Evolutionary conservation across 2,888 invertebrate genomes (phyloP), one percentile per base, ranked within the genome.

Genomic region (Ophion ventricosus): DNA sequence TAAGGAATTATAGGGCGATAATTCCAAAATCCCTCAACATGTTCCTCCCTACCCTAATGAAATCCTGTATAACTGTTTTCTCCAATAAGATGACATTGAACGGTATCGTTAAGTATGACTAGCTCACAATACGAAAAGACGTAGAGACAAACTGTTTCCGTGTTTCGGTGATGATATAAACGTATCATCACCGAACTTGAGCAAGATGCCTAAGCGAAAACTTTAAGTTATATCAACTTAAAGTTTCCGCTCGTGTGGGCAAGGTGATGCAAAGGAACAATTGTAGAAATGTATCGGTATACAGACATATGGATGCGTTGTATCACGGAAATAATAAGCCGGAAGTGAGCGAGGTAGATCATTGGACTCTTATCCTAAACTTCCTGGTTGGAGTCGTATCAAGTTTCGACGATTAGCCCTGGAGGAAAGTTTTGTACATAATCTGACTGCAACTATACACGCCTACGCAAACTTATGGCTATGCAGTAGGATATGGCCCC

Each of bases 341-440:
- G 61, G 10, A 63, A 78, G 23, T 63, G 49, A 78, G 49, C 35
- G 54, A 61, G 67, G 25, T 56, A 61, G 43, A 77, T 82, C 77
- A 66, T 66, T 67, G 72, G 40, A 76, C 17, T 43, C 63, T 23
- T 67, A 54, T 64, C 49, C 57, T 17, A 61, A 64, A 77, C 49
- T 70, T 74, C 49, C 29, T 35, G 49, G 64, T 43, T 56, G 29
- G 43, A 49, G 70, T 29, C 49, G 56, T 72, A 70, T 76, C 59
- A 73, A 72, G 61, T 61, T 83, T 83, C 72, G 67, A 59, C 72
- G 56, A 80, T 83, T 80, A 80, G 59, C 40, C 54, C 26, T 20
- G 61, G 26, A 66, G 70, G 29, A 49, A 25, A 66, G 40, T 80
- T 80, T 70, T 25, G 4, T n/a, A 1, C 20, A 70, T 25, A 43